phyloP scores from a whole-genome alignment of 2,888 invertebrate genomes.

The Dioctria rufipes region DNA sequence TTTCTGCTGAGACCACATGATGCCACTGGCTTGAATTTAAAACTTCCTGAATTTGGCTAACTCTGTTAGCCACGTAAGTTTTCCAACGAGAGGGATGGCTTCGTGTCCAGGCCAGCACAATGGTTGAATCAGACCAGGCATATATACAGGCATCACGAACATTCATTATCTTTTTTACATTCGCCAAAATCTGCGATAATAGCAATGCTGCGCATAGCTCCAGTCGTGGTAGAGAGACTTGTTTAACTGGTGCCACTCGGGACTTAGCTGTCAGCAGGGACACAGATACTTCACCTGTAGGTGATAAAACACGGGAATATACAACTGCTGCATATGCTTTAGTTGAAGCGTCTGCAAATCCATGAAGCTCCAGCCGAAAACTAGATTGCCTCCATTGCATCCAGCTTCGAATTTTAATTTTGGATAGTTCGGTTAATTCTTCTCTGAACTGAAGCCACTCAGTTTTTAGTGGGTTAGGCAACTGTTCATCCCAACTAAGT shows the following conservation, averaged over 20 bases:
- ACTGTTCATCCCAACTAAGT: too few species aligned
- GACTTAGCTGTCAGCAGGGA: not conserved
- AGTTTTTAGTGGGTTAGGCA: too few species aligned
- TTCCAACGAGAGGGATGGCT: conserved; percentile 1
- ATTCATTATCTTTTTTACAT: not conserved
- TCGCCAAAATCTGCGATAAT: not conserved
- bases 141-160: not conserved
- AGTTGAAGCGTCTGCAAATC: not conserved
- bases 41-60: not conserved
- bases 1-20: not conserved
- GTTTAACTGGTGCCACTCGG: not conserved
- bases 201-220: not conserved
- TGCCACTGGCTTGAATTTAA: not conserved
- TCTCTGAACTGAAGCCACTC: too few species aligned
- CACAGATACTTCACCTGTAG: not conserved
- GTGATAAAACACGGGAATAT: not conserved
- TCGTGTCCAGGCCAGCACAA: not conserved
- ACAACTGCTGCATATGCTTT: not conserved
- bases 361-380: not conserved
- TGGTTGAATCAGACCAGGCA: not conserved
- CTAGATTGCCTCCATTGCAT: too few species aligned
- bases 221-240: not conserved
- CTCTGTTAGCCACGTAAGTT: not conserved
- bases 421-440: too few species aligned
- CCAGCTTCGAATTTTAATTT: too few species aligned